A percentile compares a stretch with the other conserved stretches of the same genome.
phyloP scores from a whole-genome alignment of 2,113 vertebrate species.

The Ginglymostoma cirratum region DNA sequence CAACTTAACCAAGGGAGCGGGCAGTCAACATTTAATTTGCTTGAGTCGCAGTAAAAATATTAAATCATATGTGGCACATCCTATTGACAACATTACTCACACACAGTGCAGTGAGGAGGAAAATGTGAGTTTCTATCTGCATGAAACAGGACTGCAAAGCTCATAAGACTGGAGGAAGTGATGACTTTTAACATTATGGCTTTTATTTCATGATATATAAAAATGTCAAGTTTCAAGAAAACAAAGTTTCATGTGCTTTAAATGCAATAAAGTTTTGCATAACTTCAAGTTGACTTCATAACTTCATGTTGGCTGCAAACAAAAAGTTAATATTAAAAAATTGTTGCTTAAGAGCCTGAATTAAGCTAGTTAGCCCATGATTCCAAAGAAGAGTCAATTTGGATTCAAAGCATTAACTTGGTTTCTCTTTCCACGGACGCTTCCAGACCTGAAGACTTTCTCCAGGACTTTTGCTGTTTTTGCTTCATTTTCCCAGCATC shows the following conservation, averaged over 20 bases:
- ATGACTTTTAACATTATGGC: not conserved
- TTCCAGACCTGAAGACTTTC: too few species aligned
- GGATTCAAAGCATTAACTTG: too few species aligned
- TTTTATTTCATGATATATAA: not conserved
- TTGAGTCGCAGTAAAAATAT: not conserved
- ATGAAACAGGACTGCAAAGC: not conserved
- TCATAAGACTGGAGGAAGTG: not conserved
- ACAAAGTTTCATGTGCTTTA: not conserved
- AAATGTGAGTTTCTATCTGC: not conserved
- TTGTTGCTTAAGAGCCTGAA: too few species aligned
- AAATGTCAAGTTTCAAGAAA: not conserved
- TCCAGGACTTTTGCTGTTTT: too few species aligned
- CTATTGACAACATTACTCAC: not conserved
- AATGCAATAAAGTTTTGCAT: not conserved
- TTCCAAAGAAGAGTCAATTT: too few species aligned
- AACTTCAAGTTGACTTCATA: too few species aligned
- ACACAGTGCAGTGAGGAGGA: not conserved
- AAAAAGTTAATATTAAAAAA: too few species aligned
- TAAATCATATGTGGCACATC: not conserved
- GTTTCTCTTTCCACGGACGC: too few species aligned
- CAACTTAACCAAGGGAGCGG: not conserved
- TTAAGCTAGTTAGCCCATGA: too few species aligned
- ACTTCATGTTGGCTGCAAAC: too few species aligned
- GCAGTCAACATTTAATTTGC: not conserved
- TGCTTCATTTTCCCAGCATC: too few species aligned